A percentile compares a stretch with the other conserved stretches of the same genome.
Conservation (phyloP, 2,113 vertebrate genomes). For the Delphinapterus leucas region DNA sequence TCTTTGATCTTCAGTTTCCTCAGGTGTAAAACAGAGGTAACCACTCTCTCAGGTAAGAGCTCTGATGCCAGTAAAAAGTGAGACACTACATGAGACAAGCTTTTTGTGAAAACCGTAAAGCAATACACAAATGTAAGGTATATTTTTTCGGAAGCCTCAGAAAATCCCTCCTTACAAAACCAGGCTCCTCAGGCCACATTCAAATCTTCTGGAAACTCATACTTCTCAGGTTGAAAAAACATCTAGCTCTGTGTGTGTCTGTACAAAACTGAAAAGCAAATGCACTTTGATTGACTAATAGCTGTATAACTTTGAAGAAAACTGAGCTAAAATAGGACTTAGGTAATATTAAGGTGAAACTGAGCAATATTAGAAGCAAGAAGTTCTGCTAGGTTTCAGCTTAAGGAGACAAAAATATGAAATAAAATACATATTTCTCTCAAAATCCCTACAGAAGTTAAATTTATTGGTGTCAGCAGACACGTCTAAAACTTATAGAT, state of each 20-base stretch:
- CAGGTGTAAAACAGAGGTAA: background rate
- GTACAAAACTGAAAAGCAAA: slow-evolving; percentile 45
- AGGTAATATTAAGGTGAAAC: slow-evolving; percentile 54
- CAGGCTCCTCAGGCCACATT: background rate
- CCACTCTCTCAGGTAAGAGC: background rate
- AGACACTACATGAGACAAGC: background rate
- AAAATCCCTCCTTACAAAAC: slow-evolving; percentile 12
- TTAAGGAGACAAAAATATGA: slow-evolving; percentile 28
- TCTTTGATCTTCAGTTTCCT: background rate
- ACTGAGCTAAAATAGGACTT: slow-evolving; percentile 56
- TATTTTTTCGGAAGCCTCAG: background rate
- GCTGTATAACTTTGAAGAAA: slow-evolving; percentile 49
- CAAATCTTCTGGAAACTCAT: background rate
- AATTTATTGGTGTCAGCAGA: slow-evolving; percentile 31
- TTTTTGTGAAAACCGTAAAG: slow-evolving; percentile 12
- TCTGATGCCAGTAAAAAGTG: background rate
- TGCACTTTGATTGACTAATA: slow-evolving; percentile 63
- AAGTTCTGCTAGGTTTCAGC: slow-evolving; percentile 34
- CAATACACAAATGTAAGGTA: background rate
- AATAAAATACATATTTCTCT: slow-evolving; percentile 25
- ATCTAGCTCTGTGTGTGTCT: background rate
- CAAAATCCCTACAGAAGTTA: background rate
- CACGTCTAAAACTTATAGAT: slow-evolving; percentile 20
- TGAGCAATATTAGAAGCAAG: slow-evolving; percentile 12
- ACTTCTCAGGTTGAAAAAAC: slow-evolving; percentile 49